Base-by-base conservation (phyloP, 2,113 vertebrate species). In the Sinocyclocheilus maitianheensis region DNA sequence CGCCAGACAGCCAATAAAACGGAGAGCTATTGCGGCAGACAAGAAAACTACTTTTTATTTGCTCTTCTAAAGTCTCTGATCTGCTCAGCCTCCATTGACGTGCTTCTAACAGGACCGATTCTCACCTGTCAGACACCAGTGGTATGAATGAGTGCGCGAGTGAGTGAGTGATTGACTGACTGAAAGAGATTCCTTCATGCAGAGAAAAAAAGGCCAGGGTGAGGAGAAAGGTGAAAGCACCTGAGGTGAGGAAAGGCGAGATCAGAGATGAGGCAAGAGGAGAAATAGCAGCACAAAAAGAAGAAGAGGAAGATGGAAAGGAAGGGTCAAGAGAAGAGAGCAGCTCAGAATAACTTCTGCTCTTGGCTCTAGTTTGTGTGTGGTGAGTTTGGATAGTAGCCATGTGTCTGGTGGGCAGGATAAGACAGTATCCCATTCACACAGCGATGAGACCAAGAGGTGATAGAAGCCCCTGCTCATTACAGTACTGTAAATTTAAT, bases 61-160 rank as follows among this genome's bases (percentile, higher is more conserved):
- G 22, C 24, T 11, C 46, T 3, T 48, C 46, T 48, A 48, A 48
- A 12, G 10, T 9, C 16, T 82, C 8, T 82, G 80, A 55, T 72
- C 26, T 40, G 24, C n/a, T 26, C 65, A 53, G 18, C 26, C 65
- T 72, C 11, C 12, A 8, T 24, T 13, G 34, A 13, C 24, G 5
- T 22, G 26, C 3, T 71, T 37, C 81, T 83, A 72, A 83, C 18
- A 72, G 65, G 48, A 72, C 14, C 2, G 13, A 62, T 62, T 72
- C 65, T 81, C 65, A 48, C 67, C 65, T 5, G 78, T 81, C 67
- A 75, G 85, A 86, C 78, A 48, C 34, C 65, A 55, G 65, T 6
- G 0, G 37, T 18, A 63, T 55, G 51, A n/a, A 79, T 78, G 20
- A 71, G 22, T 80, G 34, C 30, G 2, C 30, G 30, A 48, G 37